A percentile compares a stretch with the other conserved stretches of the same genome.
Evolutionary conservation across 1,140 invertebrate species (phyloP).

Genomic region (Drosophila sproati): DNA sequence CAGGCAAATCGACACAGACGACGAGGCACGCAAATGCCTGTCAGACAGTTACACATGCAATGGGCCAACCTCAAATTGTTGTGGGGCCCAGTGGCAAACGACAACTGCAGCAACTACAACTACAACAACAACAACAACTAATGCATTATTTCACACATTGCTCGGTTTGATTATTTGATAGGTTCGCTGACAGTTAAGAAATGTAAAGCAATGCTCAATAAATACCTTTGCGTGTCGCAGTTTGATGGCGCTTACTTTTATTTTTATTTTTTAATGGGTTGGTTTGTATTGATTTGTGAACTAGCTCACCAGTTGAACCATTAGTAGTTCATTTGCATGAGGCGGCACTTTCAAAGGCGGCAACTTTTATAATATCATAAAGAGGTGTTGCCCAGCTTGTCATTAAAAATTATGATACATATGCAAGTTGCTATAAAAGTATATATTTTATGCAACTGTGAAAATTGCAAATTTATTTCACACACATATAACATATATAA

Average conservation of each 20-base stretch:
- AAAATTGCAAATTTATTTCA: neutral
- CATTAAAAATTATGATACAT: neutral
- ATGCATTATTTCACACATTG: constrained; percentile 61
- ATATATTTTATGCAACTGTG: too few species aligned
- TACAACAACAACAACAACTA: neutral
- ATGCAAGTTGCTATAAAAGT: constrained; percentile 2
- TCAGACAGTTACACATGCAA: constrained; percentile 8
- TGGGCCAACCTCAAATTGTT: constrained; percentile 16
- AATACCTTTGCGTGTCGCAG: constrained; percentile 31
- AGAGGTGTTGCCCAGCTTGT: neutral
- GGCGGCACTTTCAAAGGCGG: constrained; percentile 8
- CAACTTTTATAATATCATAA: neutral
- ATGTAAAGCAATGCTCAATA: constrained; percentile 41
- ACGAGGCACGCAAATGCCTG: too few species aligned
- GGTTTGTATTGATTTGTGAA: neutral
- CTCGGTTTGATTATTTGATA: constrained; percentile 58
- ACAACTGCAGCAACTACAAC: constrained; percentile 1
- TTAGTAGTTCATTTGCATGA: constrained; percentile 16
- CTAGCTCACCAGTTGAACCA: neutral
- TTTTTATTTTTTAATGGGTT: neutral
- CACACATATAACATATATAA: neutral
- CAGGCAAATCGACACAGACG: constrained; percentile 10
- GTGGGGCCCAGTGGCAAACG: neutral
- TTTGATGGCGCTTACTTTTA: neutral
- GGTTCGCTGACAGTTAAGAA: constrained; percentile 22